Percentiles rank a stretch among this genome's conserved stretches.
These are phyloP conservation scores for Cyphomyrus discorhynchus DNA, from an alignment of 2,113 vertebrate species.

Conservation along the genomic window DNA sequence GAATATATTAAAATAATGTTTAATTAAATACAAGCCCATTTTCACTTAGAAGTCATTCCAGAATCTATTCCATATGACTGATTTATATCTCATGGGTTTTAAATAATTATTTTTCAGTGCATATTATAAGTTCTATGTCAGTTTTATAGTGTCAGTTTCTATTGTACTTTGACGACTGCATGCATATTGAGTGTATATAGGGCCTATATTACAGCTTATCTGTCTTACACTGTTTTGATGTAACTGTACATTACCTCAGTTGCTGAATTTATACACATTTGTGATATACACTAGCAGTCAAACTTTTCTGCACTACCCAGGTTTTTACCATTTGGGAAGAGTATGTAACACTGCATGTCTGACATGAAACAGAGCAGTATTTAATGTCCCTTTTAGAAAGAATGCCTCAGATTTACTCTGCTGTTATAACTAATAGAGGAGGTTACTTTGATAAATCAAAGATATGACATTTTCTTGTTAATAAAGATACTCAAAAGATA, in stretches of 20 bases:
- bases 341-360: too few relatives aligned
- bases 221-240: neutral
- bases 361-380: too few relatives aligned
- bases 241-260: neutral
- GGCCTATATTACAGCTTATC: neutral
- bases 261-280: neutral
- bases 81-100: neutral
- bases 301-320: too few relatives aligned
- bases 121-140: neutral
- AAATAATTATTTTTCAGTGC: neutral
- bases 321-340: too few relatives aligned
- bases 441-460: too few relatives aligned
- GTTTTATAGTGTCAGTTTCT: neutral
- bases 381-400: too few relatives aligned
- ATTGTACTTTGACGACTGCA: neutral
- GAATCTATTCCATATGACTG: neutral
- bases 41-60: neutral
- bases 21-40: neutral
- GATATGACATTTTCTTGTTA: neutral
- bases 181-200: neutral
- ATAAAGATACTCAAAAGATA: too few relatives aligned
- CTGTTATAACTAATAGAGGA: neutral
- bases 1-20: slow-evolving; percentile 1
- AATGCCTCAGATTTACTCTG: too few relatives aligned
- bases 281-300: neutral